These are phyloP conservation scores for Murina feae DNA, from an alignment of 2,113 vertebrate species.

Conservation along the genomic window DNA sequence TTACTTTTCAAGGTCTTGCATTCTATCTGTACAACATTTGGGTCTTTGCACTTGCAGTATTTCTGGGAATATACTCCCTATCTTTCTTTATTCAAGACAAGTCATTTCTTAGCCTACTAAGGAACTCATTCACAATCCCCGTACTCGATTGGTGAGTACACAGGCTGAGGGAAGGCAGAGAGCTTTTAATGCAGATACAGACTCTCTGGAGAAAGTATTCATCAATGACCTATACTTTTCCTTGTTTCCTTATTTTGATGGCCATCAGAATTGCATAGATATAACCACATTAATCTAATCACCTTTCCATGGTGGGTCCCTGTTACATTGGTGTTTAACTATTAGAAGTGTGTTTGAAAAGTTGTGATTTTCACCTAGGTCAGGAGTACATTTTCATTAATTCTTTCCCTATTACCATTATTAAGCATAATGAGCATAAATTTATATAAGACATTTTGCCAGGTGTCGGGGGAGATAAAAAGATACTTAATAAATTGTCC, in stretches of 20 bases:
- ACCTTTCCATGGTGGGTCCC: neutral
- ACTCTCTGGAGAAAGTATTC: neutral
- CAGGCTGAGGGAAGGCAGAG: neutral
- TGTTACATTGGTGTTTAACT: neutral
- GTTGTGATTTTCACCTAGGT: neutral
- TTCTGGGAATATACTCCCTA: neutral
- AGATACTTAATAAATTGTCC: neutral
- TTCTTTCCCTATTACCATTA: neutral
- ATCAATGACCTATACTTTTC: neutral
- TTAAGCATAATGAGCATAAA: neutral
- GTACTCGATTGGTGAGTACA: neutral
- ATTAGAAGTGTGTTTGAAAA: constrained; percentile 6
- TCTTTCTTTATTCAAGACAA: neutral
- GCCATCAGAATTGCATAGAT: neutral
- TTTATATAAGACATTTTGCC: neutral
- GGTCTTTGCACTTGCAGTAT: neutral
- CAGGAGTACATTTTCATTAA: neutral
- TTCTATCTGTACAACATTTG: neutral
- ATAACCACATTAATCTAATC: neutral
- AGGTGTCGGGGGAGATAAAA: neutral
- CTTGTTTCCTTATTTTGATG: neutral
- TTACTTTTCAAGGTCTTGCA: neutral
- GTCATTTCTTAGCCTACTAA: neutral
- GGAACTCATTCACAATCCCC: neutral
- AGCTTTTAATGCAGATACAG: neutral